Evolutionary conservation across 2,797 vertebrate species (phyloP), one percentile per base, ranked within the genome.

Genomic region (Danio choprae): DNA sequence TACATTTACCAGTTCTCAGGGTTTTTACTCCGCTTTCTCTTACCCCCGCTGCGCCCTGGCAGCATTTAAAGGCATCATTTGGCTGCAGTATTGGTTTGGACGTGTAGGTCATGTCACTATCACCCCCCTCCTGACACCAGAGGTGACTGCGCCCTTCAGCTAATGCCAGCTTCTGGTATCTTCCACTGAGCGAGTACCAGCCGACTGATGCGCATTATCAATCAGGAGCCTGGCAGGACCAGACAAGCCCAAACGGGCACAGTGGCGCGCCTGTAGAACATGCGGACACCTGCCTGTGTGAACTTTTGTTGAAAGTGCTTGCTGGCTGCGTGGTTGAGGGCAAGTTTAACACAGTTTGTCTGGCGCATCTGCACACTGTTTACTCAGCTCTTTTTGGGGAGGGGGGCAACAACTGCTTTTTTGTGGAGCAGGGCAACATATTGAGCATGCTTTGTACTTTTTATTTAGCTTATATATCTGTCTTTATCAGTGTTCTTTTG

Each of bases 151-250:
- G 48, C 77, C 46, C 77, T 79, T 63, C n/a, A 36, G 20, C 40
- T 72, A 58, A 20, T 46, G 79, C 78, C 79, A 87, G 86, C 84
- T 85, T 77, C 80, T 50, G 11, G 55, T 70, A 5, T 7, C 18
- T 60, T 78, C 44, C 55, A 43, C 65, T 62, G 56, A 76, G 67
- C 22, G 64, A 46, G 65, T 46, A 58, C 51, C 71, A 78, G 87
- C 88, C 85, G 89, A 87, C 84, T 82, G 79, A 83, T 84, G 86
- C 81, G 85, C 75, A 86, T 86, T 89, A 93, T 93, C 93, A 91
- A 91, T 94, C 91, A 92, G 87, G 84, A 51, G 59, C 84, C 86
- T 85, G 86, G 88, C 87, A 89, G 74, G 64, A 86, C 80, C 70
- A 81, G 75, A 18, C 75, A 69, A 12, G 13, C n/a, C 41, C 62